Conservation (phyloP, 2,888 invertebrate species). For the Noctua pronuba region DNA sequence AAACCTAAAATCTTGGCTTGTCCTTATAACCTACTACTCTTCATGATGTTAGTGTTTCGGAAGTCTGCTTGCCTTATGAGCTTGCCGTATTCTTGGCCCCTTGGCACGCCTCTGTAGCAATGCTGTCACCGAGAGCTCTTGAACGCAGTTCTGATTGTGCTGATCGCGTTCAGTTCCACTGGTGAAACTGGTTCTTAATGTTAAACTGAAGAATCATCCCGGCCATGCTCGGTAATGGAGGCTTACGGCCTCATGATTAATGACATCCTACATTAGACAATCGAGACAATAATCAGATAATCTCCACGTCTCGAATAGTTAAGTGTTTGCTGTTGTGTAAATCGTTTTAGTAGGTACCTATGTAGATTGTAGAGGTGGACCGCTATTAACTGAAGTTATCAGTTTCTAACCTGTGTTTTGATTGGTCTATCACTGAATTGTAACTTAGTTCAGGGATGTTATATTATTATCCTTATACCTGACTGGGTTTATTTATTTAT, state of each 20-base stretch:
- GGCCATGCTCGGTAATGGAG: constrained; percentile 1
- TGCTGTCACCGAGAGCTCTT: background rate
- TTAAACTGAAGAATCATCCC: constrained; percentile 13
- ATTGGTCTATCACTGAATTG: background rate
- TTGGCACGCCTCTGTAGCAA: background rate
- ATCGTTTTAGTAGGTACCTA: constrained; percentile 17
- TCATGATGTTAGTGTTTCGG: background rate
- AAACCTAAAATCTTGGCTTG: background rate
- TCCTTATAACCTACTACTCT: background rate
- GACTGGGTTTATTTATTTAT: too few species aligned
- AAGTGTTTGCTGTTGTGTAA: constrained; percentile 24
- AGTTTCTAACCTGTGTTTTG: background rate
- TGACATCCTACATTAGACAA: background rate
- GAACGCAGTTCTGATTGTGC: background rate
- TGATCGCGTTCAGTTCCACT: background rate
- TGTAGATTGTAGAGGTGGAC: background rate
- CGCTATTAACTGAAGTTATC: constrained; percentile 8
- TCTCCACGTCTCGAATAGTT: constrained; percentile 21
- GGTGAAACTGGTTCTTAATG: background rate
- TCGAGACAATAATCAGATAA: constrained; percentile 29
- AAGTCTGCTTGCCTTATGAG: too few species aligned
- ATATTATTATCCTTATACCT: too few species aligned
- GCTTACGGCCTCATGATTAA: constrained; percentile 28
- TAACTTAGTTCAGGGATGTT: background rate
- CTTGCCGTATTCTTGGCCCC: too few species aligned